phyloP scores from a whole-genome alignment of 1,140 invertebrate genomes.

The Nephila pilipes region DNA sequence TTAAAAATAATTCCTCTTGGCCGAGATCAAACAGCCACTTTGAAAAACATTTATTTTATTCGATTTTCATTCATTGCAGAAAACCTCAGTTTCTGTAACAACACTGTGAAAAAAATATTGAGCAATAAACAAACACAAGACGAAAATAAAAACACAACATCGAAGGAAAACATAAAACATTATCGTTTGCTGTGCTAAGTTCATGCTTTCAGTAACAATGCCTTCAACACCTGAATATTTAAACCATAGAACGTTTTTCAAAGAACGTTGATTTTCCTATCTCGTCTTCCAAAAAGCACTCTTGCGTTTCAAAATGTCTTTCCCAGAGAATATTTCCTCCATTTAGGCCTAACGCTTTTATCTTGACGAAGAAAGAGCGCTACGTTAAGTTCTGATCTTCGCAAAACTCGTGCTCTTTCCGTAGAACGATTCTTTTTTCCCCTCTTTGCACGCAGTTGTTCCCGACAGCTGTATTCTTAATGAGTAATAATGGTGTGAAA shows the following conservation, averaged over 20 bases:
- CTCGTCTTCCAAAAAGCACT: background rate
- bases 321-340: background rate
- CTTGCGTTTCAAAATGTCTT: background rate
- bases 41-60: no score
- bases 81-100: no score
- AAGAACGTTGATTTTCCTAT: background rate
- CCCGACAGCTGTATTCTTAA: background rate
- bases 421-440: background rate
- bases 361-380: background rate
- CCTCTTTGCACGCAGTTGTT: background rate
- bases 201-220: background rate
- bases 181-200: background rate
- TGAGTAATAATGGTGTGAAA: background rate
- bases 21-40: no score
- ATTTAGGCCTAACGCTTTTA: slow-evolving; percentile 8
- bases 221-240: background rate
- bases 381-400: background rate
- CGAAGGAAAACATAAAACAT: background rate
- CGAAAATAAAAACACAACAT: no score
- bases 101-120: no score
- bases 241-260: background rate
- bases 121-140: no score
- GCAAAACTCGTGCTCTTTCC: background rate
- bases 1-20: no score
- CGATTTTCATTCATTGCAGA: no score